phyloP scores from a whole-genome alignment of 1,140 invertebrate species.

The Nasonia giraulti region DNA sequence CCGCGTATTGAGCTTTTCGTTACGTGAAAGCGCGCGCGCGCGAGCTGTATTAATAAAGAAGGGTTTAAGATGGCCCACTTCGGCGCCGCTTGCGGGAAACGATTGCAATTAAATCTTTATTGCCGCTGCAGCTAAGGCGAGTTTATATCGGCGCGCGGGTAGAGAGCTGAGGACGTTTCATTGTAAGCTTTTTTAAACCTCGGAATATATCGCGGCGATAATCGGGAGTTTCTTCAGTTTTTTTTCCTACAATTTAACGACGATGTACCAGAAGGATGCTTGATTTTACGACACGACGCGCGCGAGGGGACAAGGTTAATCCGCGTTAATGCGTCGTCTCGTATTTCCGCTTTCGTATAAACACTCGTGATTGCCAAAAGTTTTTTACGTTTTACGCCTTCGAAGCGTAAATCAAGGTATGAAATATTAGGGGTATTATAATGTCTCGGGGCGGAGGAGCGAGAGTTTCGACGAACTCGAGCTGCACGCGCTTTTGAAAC shows the following conservation, averaged over 20 bases:
- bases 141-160: background rate
- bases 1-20: background rate
- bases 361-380: too few species aligned
- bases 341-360: background rate
- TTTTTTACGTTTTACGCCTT: too few species aligned
- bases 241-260: slow-evolving; percentile 32
- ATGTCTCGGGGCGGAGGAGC: background rate
- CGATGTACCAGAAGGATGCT: slow-evolving; percentile 18
- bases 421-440: slow-evolving; percentile 39
- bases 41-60: slow-evolving; percentile 7
- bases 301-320: slow-evolving; percentile 32
- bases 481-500: slow-evolving; percentile 3
- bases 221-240: background rate
- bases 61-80: background rate
- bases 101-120: slow-evolving; percentile 21
- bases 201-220: slow-evolving; percentile 22
- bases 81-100: background rate
- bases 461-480: slow-evolving; percentile 8
- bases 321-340: background rate
- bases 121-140: background rate
- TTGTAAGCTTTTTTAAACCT: background rate
- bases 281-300: background rate
- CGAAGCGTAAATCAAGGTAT: slow-evolving; percentile 34
- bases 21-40: background rate
- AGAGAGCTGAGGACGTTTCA: background rate